Evolutionary conservation across 2,797 vertebrate species (phyloP), one percentile per base, ranked within the genome.

Genomic region (Sebastes glaucus): DNA sequence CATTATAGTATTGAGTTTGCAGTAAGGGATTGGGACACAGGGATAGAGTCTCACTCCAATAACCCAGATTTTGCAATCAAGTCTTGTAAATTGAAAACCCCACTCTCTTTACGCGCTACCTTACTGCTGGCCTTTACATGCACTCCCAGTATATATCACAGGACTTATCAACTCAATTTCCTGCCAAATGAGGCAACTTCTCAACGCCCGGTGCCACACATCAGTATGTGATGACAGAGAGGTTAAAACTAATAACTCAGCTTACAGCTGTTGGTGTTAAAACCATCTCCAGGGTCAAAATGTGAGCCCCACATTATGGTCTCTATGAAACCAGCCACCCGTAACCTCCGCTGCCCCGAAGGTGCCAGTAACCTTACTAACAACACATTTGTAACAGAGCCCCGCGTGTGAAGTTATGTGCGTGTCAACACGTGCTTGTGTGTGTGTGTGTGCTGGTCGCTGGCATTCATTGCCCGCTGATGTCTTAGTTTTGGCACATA

Each of bases 251-350:
- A 78, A 71, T 68, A 78, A 49, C 49, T 23, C 67, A 72, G 73
- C 64, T 81, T 86, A 83, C 85, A 85, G 87, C 56, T 78, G 67
- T 52, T 71, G 52, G 77, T 62, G 73, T 81, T 72, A 20, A 83
- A 81, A 59, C n/a, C 64, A 77, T 70, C 75, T 80, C 60, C 22
- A 16, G 71, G 82, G 75, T 84, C 66, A 80, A 77, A 82, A 78
- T 33, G 46, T 65, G 46, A 76, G 66, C 20, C 4, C 3, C 1
- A 6, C 32, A 28, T 78, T 74, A 77, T 13, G 60, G 77, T 55
- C 67, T 82, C 56, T 64, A 33, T 84, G 61, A 81, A 87, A 78
- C 6, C 83, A 80, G 62, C 66, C 68, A 60, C 56, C 42, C 30
- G 3, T 82, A 68, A 89, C 84, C 83, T 78, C 69, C 7, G 4